phyloP scores from a whole-genome alignment of 2,113 vertebrate species.

The Callipepla californica region DNA sequence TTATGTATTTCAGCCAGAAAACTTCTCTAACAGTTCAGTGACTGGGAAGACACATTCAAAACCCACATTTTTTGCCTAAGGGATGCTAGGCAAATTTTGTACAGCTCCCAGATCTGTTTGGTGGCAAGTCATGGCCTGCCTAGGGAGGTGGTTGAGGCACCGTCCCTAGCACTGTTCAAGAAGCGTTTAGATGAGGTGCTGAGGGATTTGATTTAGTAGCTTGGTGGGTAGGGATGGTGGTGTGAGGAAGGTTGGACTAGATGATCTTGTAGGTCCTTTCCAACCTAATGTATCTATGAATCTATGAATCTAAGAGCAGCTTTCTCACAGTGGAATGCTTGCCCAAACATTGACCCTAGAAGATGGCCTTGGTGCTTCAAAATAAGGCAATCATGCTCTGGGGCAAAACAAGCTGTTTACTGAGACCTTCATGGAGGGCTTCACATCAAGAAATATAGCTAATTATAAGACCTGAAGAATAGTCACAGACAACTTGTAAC shows the following conservation, averaged over 20 bases:
- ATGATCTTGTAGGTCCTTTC: too few relatives aligned
- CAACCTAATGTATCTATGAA: too few relatives aligned
- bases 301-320: too few relatives aligned
- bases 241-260: too few relatives aligned
- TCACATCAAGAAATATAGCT: not conserved
- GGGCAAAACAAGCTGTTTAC: not conserved
- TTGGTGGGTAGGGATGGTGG: too few relatives aligned
- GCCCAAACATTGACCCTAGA: not conserved
- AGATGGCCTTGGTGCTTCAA: not conserved
- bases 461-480: not conserved
- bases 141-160: too few relatives aligned
- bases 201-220: too few relatives aligned
- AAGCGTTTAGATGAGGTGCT: too few relatives aligned
- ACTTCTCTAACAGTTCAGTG: not conserved
- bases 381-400: not conserved
- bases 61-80: not conserved
- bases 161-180: too few relatives aligned
- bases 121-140: not conserved
- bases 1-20: not conserved
- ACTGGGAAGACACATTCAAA: not conserved
- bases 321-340: not conserved
- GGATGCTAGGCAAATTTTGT: not conserved
- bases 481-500: not conserved
- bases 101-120: not conserved
- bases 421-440: not conserved